Evolutionary conservation across 2,797 vertebrate species (phyloP).

Genomic region (Sciurus vulgaris): DNA sequence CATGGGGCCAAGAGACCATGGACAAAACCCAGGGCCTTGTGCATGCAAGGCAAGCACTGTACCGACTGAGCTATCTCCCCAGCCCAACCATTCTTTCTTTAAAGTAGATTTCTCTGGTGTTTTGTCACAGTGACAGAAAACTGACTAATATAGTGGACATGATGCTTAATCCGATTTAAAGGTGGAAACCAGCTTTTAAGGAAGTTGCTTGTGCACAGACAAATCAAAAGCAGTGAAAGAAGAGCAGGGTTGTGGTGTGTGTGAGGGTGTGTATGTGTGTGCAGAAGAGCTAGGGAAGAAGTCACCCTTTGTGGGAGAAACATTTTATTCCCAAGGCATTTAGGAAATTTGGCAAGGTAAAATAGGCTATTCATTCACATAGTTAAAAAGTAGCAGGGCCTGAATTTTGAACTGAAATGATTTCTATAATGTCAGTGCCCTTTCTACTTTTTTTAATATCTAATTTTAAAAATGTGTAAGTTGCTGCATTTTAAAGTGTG

Average conservation of each 20-base stretch:
- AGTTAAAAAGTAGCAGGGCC: not conserved
- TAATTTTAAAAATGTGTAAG: not conserved
- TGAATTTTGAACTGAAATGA: not conserved
- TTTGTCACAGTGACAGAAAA: not conserved
- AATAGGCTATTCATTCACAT: not conserved
- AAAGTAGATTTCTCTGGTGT: not conserved
- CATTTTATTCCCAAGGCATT: not conserved
- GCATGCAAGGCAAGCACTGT: no score
- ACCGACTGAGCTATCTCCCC: no score
- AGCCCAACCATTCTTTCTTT: not conserved
- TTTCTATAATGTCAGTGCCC: not conserved
- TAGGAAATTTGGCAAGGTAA: not conserved
- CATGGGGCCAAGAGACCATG: not conserved
- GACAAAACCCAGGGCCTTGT: no score
- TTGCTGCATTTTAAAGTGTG: not conserved
- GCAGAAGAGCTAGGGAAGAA: not conserved
- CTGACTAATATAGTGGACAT: not conserved
- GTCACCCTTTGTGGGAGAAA: not conserved
- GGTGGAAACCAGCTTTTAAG: not conserved
- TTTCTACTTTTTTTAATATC: not conserved
- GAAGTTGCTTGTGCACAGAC: not conserved
- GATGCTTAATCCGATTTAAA: not conserved
- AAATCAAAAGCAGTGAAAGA: not conserved
- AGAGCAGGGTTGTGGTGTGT: not conserved
- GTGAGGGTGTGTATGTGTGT: not conserved